Base-by-base conservation (phyloP, 64 coral and sea anemone genomes). In the Montipora cactus region DNA sequence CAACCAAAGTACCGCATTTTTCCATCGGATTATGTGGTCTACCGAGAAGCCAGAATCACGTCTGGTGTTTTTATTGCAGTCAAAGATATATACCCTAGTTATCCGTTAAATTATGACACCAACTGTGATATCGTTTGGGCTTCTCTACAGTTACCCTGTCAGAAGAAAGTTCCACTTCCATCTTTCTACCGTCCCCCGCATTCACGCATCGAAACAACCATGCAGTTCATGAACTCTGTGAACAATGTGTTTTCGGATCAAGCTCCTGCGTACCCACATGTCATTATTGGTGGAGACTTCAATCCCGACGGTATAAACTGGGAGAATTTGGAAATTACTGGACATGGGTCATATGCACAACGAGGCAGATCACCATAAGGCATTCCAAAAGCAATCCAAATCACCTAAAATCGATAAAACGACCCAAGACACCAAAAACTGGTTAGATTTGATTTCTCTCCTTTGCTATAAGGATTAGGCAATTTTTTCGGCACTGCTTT, bases 111-210 rank as follows among this genome's bases (percentile, higher is more conserved):
- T 87, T 87, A 87, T 87, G 84, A 73, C 37, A 87, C 28, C 11
- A 59, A 85, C 55, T 84, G 22, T 85, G 81, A 85, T 76, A 75
- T 88, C 3, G 69, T 88, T 53, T 88, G 86, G 86, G 86, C 86
- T 75, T 88, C 86, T 51, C 44, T 88, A 12, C 69, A 75, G 70
- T 74, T 88, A 73, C 86, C 68, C 19, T 75, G 69, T 45, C 67
- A 75, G 64, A 88, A 88, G 67, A 66, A 64, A 44, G 77, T 51
- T 12, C 22, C 67, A 15, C 13, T 22, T 47, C 0, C 3, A 4
- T 59, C 18, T 13, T 3, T 59, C 13, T 13, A 9, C 7, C 57
- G 7, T 7, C 13, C 2, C 57, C 57, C 57, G 57, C 67, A 88
- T 49, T 59, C 71, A 88, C 76, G 69, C 46, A 49, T 75, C 11